Evolutionary conservation across 2,888 invertebrate genomes (phyloP).

Genomic region (Hemaris fuciformis): DNA sequence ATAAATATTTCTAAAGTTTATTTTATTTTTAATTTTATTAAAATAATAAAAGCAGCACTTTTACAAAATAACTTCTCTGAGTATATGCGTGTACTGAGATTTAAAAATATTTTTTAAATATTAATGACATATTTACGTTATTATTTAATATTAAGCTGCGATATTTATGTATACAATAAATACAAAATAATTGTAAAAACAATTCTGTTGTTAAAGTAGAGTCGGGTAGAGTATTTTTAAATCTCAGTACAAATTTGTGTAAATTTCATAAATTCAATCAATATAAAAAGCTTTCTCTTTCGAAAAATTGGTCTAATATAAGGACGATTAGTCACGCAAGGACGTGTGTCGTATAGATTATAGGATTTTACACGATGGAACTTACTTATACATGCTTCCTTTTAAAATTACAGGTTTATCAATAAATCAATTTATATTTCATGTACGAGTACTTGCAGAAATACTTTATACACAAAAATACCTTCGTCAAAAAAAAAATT

Average conservation of each 20-base stretch:
- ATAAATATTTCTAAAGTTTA: slow-evolving; percentile 23
- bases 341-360: background rate
- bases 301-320: slow-evolving; percentile 34
- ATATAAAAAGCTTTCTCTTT: background rate
- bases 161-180: background rate
- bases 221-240: background rate
- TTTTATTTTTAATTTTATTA: slow-evolving; percentile 25
- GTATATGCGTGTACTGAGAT: background rate
- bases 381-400: background rate
- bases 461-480: background rate
- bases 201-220: background rate
- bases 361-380: background rate
- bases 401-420: too few species aligned
- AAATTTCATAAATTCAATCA: background rate
- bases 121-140: background rate
- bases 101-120: background rate
- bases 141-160: background rate
- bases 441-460: background rate
- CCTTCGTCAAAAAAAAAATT: background rate
- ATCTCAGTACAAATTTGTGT: background rate
- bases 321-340: slow-evolving; percentile 22
- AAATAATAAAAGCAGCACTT: slow-evolving; percentile 28
- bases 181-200: background rate
- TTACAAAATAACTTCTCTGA: slow-evolving; percentile 28
- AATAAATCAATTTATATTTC: background rate